Conservation (phyloP, 2,797 vertebrate species). For the Sebastes iracundus region DNA sequence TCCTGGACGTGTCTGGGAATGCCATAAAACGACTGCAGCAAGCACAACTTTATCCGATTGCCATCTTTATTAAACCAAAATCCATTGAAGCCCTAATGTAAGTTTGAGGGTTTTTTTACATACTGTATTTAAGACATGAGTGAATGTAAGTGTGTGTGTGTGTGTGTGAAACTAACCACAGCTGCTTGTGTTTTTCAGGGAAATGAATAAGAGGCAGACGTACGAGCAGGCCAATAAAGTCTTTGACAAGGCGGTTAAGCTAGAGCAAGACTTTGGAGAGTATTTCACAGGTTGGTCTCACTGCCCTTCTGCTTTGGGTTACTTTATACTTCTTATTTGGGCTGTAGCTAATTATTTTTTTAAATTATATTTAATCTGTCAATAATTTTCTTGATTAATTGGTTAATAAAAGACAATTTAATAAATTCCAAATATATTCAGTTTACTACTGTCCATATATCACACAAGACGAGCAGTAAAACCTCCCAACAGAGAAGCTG, state of each 20-base stretch:
- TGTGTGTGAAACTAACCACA: neutral
- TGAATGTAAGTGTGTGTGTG: neutral
- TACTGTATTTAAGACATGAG: neutral
- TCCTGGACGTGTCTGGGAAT: constrained; percentile 98
- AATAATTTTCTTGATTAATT: neutral
- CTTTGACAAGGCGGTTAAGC: constrained; percentile 98
- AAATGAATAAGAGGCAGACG: constrained; percentile 98
- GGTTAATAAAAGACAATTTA: neutral
- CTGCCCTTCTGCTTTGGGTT: neutral
- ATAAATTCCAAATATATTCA: neutral
- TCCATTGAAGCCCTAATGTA: constrained; percentile 98
- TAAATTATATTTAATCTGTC: neutral
- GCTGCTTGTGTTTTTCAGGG: constrained; percentile 81
- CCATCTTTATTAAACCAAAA: constrained; percentile 99
- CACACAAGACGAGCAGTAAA: neutral
- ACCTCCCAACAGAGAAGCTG: neutral
- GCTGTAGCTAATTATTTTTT: neutral
- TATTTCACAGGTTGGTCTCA: constrained; percentile 93
- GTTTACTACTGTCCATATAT: neutral
- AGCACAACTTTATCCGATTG: constrained; percentile 98
- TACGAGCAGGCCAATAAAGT: constrained; percentile 99
- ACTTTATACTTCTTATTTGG: neutral
- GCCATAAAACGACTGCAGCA: constrained; percentile 99
- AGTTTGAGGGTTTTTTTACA: constrained; percentile 68
- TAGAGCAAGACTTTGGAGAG: constrained; percentile 99